Percentiles rank a stretch among this genome's conserved stretches.
These are phyloP conservation scores for Cisticola juncidis DNA, from an alignment of 2,113 vertebrate species.

Conservation along the genomic window DNA sequence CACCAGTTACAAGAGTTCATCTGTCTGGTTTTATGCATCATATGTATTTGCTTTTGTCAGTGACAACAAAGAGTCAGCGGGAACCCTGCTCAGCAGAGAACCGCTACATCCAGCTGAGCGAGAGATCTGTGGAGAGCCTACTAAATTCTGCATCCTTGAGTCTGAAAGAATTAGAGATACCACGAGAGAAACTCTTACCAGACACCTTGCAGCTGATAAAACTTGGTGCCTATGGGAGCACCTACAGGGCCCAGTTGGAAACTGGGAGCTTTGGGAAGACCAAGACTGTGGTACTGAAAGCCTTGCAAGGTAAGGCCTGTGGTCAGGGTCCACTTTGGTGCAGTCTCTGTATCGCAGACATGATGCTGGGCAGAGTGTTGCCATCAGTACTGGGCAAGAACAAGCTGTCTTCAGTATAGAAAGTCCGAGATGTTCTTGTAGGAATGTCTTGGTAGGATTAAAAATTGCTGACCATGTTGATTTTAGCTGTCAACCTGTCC, in stretches of 20 bases:
- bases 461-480: background rate
- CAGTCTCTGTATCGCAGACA: background rate
- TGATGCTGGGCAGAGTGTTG: background rate
- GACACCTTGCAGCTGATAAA: slow-evolving; percentile 46
- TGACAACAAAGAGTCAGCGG: background rate
- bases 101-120: slow-evolving; percentile 25
- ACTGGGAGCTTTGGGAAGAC: background rate
- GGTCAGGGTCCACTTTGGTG: background rate
- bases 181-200: slow-evolving; percentile 57
- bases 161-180: slow-evolving; percentile 67
- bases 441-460: background rate
- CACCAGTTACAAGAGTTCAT: background rate
- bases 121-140: slow-evolving; percentile 59
- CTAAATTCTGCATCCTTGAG: slow-evolving; percentile 2
- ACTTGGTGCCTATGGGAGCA: slow-evolving; percentile 47
- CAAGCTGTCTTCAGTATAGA: background rate
- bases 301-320: slow-evolving; percentile 42
- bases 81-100: background rate
- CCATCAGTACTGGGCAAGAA: background rate
- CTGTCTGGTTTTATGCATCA: background rate
- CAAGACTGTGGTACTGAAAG: slow-evolving; percentile 67
- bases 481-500: background rate
- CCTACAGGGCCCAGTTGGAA: slow-evolving; percentile 55
- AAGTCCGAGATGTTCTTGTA: background rate
- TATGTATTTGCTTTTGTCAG: slow-evolving; percentile 16